phyloP scores from a whole-genome alignment of 35 echinoderm and acorn worm species.

The Apostichopus parvimensis region DNA sequence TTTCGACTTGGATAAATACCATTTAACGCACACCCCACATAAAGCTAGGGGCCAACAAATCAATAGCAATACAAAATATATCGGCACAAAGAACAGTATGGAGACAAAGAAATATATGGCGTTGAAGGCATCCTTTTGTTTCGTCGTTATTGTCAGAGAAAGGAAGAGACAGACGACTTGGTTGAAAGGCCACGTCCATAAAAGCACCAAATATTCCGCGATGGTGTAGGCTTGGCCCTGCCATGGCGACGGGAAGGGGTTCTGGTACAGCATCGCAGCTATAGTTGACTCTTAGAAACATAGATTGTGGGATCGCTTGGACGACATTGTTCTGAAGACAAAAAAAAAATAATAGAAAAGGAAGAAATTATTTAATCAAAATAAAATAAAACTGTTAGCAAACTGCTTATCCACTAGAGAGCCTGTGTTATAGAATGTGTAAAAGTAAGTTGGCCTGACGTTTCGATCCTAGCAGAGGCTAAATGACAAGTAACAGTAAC shows the following conservation, averaged over 20 bases:
- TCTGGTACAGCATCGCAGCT: conserved; percentile 72
- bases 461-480: too few relatives aligned
- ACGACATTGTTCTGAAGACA: not conserved
- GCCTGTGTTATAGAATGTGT: too few relatives aligned
- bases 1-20: conserved; percentile 69
- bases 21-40: conserved; percentile 69
- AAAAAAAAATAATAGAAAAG: too few relatives aligned
- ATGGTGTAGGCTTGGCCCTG: conserved; percentile 71
- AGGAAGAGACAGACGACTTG: conserved; percentile 72
- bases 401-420: too few relatives aligned
- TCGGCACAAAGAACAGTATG: conserved; percentile 67
- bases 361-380: too few relatives aligned
- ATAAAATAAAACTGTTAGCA: too few relatives aligned
- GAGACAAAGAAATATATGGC: conserved; percentile 65
- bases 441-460: too few relatives aligned
- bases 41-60: conserved; percentile 78
- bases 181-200: conserved; percentile 90
- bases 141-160: conserved; percentile 74
- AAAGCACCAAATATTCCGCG: conserved; percentile 70
- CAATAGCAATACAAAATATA: conserved; percentile 66
- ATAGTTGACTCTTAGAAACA: not conserved
- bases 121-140: conserved; percentile 73
- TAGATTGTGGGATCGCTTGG: not conserved
- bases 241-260: conserved; percentile 67
- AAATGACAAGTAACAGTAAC: too few relatives aligned